These are phyloP conservation scores for Drosophila fuyamai DNA, from an alignment of 1,140 invertebrate genomes.

Conservation along the genomic window DNA sequence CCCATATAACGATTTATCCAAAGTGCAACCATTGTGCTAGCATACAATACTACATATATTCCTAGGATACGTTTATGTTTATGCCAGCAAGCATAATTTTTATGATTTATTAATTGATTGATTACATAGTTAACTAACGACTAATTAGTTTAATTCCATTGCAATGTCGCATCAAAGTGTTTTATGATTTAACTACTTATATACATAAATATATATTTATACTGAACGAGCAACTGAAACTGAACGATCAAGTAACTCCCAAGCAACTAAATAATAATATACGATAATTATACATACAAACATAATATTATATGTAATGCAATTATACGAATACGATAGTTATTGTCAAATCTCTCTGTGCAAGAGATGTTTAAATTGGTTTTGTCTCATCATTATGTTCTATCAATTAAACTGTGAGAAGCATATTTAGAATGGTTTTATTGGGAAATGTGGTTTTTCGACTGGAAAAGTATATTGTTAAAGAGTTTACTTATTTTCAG, in stretches of 20 bases:
- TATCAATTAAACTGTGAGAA: constrained; percentile 62
- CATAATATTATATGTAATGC: constrained; percentile 49
- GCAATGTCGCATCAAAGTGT: constrained; percentile 41
- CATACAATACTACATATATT: constrained; percentile 32
- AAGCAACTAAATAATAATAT: constrained; percentile 45
- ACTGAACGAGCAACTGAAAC: constrained; percentile 53
- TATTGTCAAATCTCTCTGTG: constrained; percentile 43
- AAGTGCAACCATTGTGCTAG: constrained; percentile 24
- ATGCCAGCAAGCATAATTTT: constrained; percentile 26
- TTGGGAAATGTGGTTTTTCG: not conserved
- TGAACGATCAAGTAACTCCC: constrained; percentile 55
- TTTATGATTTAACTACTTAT: constrained; percentile 63
- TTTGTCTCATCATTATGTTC: constrained; percentile 43
- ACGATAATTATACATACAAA: constrained; percentile 49
- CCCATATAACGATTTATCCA: constrained; percentile 26
- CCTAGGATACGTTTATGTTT: constrained; percentile 40
- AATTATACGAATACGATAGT: constrained; percentile 67
- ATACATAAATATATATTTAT: constrained; percentile 45
- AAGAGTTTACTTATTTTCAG: not conserved
- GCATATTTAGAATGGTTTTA: constrained; percentile 10
- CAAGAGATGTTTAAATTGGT: constrained; percentile 43
- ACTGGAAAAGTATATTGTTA: too few relatives aligned
- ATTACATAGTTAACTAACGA: constrained; percentile 33
- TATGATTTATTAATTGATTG: constrained; percentile 17
- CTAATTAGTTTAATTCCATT: constrained; percentile 54